phyloP scores from a whole-genome alignment of 2,113 vertebrate species.

The Mastomys coucha region DNA sequence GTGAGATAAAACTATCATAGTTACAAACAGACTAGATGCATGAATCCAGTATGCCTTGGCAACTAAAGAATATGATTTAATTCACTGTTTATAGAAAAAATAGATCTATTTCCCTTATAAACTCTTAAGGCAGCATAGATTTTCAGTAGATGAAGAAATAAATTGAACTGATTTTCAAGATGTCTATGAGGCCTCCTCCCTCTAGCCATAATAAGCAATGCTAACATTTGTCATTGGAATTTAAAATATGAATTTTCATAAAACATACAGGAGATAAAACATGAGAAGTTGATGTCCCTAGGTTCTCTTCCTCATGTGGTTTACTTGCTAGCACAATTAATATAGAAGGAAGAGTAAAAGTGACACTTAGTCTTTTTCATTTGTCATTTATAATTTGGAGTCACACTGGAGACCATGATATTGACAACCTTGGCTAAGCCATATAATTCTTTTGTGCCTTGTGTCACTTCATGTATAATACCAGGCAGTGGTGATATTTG shows the following conservation, averaged over 20 bases:
- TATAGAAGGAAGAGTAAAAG: not conserved
- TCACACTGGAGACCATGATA: not conserved
- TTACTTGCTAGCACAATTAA: not conserved
- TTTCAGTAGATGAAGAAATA: slow-evolving; percentile 29
- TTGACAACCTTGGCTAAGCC: not conserved
- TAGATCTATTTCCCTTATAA: not conserved
- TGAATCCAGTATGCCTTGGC: not conserved
- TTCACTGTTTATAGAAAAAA: not conserved
- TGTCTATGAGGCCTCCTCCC: not conserved
- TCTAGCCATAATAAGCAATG: not conserved
- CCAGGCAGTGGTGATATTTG: not conserved
- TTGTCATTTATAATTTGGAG: not conserved
- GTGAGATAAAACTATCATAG: not conserved
- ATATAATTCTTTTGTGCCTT: not conserved
- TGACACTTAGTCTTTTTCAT: not conserved
- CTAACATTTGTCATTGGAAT: not conserved
- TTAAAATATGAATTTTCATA: not conserved
- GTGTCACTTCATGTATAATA: not conserved
- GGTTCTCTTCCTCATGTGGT: not conserved
- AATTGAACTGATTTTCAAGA: not conserved
- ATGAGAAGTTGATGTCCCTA: not conserved
- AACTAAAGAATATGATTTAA: not conserved
- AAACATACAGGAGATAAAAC: not conserved
- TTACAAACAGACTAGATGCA: not conserved
- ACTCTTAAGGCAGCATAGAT: not conserved